Base-by-base conservation (phyloP, 2,888 invertebrate genomes). In the Spisula subtruncata region DNA sequence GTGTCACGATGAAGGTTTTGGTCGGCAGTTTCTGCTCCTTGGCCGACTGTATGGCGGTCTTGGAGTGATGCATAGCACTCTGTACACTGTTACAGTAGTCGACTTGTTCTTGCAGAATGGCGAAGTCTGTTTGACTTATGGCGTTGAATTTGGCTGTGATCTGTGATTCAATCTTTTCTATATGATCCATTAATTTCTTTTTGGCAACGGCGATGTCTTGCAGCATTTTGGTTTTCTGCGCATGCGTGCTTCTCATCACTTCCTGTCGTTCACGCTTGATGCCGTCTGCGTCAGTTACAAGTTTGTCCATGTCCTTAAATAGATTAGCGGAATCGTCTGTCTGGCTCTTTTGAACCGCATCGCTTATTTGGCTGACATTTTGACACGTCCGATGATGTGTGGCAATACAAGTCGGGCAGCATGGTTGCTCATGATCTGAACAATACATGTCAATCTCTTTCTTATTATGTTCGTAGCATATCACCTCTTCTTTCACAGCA, bases 401-500 rank as follows among this genome's bases (percentile, higher is more conserved):
- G n/a, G 92, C 93, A 20, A 93, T 92, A 46, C 94, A 94, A 29
- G 88, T 89, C 8, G 90, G 89, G 83, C 94, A 94, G 41, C 94
- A 91, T 8, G 94, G 91, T 41, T 83, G 71, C 35, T 92, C 90
- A 51, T 94, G 94, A 56, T 94, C 94, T 81, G 90, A 85, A 48
- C 94, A 94, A 51, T 91, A 94, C 91, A 93, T 93, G 60, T 93
- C 91, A 1, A 94, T 88, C 32, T 93, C 88, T 66, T 93, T 91
- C 46, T 90, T 89, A 14, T 85, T 88, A 54, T 94, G 94, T 54
- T 92, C 89, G 18, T 56, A 75, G 48, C 94, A 94, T 18, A 87
- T 79, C 10, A 93, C 83, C 41, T 93, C 92, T 54, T 93, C 92
- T 56, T 87, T 93, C 14, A 93, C 88, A 0, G 89, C 89, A 18